These are phyloP conservation scores for Chaetogeoica ovagalla DNA, from an alignment of 2,888 invertebrate genomes.

Conservation along the genomic window DNA sequence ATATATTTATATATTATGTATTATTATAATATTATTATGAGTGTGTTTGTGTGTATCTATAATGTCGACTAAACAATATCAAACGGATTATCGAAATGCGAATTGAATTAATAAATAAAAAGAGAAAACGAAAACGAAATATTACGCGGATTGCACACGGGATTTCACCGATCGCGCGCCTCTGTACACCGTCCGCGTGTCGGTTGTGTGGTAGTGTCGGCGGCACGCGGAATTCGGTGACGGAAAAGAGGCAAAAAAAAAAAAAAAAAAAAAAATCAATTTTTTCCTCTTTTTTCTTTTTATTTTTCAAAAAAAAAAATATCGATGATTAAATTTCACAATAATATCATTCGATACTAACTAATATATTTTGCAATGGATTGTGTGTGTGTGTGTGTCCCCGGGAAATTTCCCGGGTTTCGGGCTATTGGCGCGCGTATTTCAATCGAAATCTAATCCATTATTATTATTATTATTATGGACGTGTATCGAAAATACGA, in stretches of 20 bases:
- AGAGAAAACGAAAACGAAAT: constrained; percentile 3
- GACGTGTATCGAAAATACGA: too few relatives aligned
- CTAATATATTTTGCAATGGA: constrained; percentile 20
- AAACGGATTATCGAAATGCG: constrained; percentile 37
- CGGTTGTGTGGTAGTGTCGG: too few relatives aligned
- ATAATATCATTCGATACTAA: constrained; percentile 35
- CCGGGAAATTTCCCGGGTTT: constrained; percentile 36
- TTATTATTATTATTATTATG: too few relatives aligned
- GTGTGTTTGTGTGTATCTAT: constrained; percentile 9
- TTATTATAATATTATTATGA: neutral
- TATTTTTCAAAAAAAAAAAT: too few relatives aligned
- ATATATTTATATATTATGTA: neutral
- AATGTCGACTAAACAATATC: constrained; percentile 19
- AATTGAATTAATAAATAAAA: constrained; percentile 12
- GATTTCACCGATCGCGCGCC: constrained; percentile 17
- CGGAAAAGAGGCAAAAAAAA: too few relatives aligned
- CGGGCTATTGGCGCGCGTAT: constrained; percentile 30
- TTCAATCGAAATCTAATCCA: too few relatives aligned
- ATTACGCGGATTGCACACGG: neutral
- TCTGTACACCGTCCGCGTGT: too few relatives aligned
- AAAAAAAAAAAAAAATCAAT: neutral
- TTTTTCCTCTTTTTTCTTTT: too few relatives aligned
- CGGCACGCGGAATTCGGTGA: too few relatives aligned
- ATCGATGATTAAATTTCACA: constrained; percentile 8
- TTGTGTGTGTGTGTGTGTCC: constrained; percentile 27